Percentiles rank a stretch among this genome's conserved stretches.
Conservation (phyloP, 2,113 vertebrate genomes). For the Leucopsar rothschildi region DNA sequence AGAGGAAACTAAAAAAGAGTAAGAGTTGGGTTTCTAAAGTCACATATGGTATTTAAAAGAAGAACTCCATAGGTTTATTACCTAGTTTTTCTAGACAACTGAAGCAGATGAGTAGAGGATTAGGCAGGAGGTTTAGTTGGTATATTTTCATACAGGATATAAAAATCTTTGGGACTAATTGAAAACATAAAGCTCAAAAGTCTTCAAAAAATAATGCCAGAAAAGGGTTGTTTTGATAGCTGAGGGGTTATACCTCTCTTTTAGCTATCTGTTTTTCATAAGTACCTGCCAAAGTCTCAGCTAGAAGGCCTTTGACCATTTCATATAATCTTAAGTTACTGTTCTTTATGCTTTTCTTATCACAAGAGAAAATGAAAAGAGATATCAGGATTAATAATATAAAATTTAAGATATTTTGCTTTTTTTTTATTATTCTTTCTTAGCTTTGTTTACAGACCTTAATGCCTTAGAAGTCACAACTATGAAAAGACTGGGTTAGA, state of each 20-base stretch:
- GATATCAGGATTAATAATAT: neutral
- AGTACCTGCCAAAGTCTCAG: neutral
- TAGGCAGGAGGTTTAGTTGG: neutral
- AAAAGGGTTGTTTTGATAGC: rapidly evolving
- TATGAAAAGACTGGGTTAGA: neutral
- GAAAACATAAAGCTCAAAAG: neutral
- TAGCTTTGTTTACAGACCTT: neutral
- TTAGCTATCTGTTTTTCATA: neutral
- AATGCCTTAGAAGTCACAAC: neutral
- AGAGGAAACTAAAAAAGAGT: neutral
- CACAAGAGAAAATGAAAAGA: neutral
- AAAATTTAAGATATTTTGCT: neutral
- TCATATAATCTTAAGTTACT: neutral
- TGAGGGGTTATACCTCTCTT: neutral
- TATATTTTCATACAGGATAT: neutral
- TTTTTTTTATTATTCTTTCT: neutral
- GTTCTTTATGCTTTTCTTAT: neutral
- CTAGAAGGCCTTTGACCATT: neutral
- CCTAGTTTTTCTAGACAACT: neutral
- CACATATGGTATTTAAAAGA: neutral
- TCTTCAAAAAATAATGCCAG: neutral
- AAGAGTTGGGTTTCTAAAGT: neutral
- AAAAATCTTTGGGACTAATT: neutral
- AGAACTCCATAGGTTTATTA: neutral
- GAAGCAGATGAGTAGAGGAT: neutral